Conservation (phyloP, 2,113 vertebrate genomes). For the Theropithecus gelada region DNA sequence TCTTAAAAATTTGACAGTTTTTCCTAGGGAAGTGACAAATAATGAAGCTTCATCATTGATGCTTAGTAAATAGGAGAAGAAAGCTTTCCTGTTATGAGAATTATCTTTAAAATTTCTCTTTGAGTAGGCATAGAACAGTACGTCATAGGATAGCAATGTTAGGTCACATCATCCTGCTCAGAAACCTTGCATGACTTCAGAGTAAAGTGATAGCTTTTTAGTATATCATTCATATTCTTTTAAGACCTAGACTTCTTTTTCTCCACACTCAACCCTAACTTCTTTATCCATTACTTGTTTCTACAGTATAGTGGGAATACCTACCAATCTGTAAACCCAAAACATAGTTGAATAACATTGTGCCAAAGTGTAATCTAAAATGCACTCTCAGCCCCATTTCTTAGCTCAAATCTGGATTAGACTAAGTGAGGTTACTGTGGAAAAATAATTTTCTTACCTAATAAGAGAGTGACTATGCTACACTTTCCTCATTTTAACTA, state of each 20-base stretch:
- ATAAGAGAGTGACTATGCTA: not conserved
- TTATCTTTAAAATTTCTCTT: not conserved
- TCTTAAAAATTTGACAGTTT: constrained; percentile 4
- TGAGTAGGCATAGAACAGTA: not conserved
- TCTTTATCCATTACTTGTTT: not conserved
- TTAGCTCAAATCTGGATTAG: not conserved
- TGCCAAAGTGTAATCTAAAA: not conserved
- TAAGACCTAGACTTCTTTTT: not conserved
- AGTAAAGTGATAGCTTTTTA: not conserved
- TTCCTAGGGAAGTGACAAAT: constrained; percentile 4
- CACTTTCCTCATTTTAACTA: not conserved
- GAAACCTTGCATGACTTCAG: not conserved
- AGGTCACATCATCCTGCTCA: not conserved
- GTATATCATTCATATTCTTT: not conserved
- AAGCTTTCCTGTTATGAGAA: not conserved
- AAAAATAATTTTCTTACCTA: not conserved
- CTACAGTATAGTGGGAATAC: not conserved
- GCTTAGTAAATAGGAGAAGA: constrained; percentile 18
- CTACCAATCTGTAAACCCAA: not conserved
- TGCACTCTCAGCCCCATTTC: not conserved
- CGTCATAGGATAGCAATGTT: not conserved
- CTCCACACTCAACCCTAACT: not conserved
- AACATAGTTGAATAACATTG: not conserved
- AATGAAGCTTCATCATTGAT: not conserved
- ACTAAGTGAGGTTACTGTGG: not conserved